These are phyloP conservation scores for Gobio gobio DNA, from an alignment of 2,113 vertebrate species.

Conservation along the genomic window DNA sequence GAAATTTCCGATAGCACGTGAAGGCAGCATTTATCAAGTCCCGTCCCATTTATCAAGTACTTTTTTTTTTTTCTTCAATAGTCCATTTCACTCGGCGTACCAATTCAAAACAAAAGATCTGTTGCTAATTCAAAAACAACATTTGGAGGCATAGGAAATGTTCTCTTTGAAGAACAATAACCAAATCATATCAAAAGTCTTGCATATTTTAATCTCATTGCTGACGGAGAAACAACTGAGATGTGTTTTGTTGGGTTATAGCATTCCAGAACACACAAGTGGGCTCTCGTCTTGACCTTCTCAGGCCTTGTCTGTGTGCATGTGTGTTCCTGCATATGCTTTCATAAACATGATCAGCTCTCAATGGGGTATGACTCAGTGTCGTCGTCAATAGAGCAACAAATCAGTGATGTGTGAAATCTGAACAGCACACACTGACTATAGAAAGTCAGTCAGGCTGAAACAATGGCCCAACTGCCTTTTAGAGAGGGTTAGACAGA, in stretches of 20 bases:
- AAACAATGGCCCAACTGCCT: constrained; percentile 33
- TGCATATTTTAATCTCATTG: background rate
- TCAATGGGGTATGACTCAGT: constrained; percentile 34
- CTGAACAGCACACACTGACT: constrained; percentile 37
- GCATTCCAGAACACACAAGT: background rate
- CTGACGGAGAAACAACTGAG: no score
- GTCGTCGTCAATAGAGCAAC: constrained; percentile 34
- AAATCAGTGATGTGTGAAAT: constrained; percentile 45
- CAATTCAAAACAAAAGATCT: background rate
- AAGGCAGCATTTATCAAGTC: background rate
- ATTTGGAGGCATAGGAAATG: no score
- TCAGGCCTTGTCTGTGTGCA: constrained; percentile 18
- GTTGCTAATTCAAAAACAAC: background rate
- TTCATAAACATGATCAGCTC: background rate
- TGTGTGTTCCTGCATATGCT: constrained; percentile 11
- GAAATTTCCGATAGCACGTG: no score
- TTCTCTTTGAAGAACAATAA: background rate
- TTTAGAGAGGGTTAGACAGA: constrained; percentile 37
- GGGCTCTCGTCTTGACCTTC: background rate
- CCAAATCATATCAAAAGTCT: background rate
- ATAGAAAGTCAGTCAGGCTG: constrained; percentile 39
- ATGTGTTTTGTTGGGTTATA: background rate
- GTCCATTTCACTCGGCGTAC: background rate
- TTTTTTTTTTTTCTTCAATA: background rate
- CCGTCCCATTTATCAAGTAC: background rate